Base-by-base conservation (phyloP, 2,797 vertebrate species). In the Gymnopithys bicolor region DNA sequence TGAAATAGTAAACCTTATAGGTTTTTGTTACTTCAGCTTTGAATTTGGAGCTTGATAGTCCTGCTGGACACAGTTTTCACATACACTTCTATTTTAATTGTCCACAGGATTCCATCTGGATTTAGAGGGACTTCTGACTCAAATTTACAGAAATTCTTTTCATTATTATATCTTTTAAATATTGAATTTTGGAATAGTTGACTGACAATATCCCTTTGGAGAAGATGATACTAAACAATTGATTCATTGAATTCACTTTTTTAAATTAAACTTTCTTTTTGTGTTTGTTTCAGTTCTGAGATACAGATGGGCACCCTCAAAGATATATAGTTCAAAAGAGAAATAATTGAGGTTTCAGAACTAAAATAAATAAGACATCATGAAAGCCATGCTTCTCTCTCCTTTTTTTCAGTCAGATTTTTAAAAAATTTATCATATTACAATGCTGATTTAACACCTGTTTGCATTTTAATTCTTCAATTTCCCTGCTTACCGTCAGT, bases 231-330 rank as follows among this genome's bases (percentile, higher is more conserved):
- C 51, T 27, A 14, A 10, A 9, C 4, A 3, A 7, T 19, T 41
- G 14, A 41, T 41, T 41, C 14, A 41, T 41, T 41, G 39, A 41
- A 15, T 41, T 41, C 39, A 41, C 27, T 24, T 33, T 24, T 56
- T 66, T 43, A 1, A 53, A 43, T 37, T 56, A 10, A 19, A 25
- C 10, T 62, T 84, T 39, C 5, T 73, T 60, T 33, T 37, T 6
- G n/a, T 70, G 3, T 28, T 64, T 15, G 3, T 35, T 56, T 45
- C n/a, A 33, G 11, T 60, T 84, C 15, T 11, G 11, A 13, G 5
- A 10, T 10, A 46, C 3, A 73, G 23, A 27, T 6, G 25, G 23
- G 35, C 30, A 58, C 1, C 1, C 3, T 24, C 1, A 3, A 9
- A 70, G 6, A 32, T 7, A 21, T 4, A 15, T 0, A 56, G 15